Evolutionary conservation across 2,113 vertebrate genomes (phyloP), one percentile per base, ranked within the genome.

Genomic region (Piaya cayana): DNA sequence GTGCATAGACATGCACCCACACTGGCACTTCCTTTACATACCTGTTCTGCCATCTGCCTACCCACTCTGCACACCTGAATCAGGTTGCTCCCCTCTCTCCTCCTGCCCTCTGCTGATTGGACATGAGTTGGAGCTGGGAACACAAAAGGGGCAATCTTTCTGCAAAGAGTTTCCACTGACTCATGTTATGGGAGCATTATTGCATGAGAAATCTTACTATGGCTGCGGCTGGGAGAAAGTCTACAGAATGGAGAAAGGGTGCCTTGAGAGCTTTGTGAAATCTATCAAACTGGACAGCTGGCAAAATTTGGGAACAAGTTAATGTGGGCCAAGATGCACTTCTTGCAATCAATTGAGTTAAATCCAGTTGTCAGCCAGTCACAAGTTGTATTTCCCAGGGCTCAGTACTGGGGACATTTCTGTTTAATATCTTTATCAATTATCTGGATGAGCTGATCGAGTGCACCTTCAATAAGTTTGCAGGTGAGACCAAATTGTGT

Each of bases 401-500:
- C 23, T 75, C 56, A 19, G 12, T 36, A 8, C 1, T 36, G 25
- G 27, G 29, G 29, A 21, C 49, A 36, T 17, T 53, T 11, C 15
- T 49, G 20, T 43, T 65, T 45, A 82, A 34, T 47, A 63, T 12
- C 22, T 60, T 53, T 42, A 47, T 23, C 30, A 45, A 2, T 30
- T 5, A 39, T 59, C 37, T 55, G 18, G 1, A 30, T 0, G 3
- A 36, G 30, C 13, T 8, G 5, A 47, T 70, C 0, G 7, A 82
- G 64, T 52, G 13, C 39, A 34, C 39, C 7, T 9, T 69, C 14
- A 25, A 8, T 17, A 7, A 56, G 12, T 22, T 56, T n/a, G 11
- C 27, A 65, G 42, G 14, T 2, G 12, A 22, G 15, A 34, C 20
- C 43, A 47, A 25, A 6, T 0, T 15, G 21, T 18, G 15, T 0